These are phyloP conservation scores for Hirtodrosophila alboralis DNA, from an alignment of 2,888 invertebrate species.

Conservation along the genomic window DNA sequence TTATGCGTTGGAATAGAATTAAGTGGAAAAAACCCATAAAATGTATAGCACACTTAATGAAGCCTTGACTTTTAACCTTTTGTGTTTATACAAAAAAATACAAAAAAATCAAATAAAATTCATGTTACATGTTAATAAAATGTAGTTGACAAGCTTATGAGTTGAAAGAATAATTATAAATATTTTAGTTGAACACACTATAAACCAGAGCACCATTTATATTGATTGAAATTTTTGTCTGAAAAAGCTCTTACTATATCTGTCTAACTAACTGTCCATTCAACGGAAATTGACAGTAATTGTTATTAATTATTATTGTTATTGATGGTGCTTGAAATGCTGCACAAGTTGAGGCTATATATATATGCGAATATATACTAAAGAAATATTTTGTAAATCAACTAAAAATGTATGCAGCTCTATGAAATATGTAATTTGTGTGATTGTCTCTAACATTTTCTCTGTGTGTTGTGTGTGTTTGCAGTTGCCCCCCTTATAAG, in stretches of 20 bases:
- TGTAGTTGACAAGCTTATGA: conserved; percentile 2
- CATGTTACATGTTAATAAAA: conserved; percentile 40
- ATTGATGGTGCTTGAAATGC: conserved; percentile 71
- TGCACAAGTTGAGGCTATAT: conserved; percentile 33
- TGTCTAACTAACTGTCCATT: neutral
- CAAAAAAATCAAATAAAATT: neutral
- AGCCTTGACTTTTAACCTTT: conserved; percentile 51
- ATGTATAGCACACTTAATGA: conserved; percentile 35
- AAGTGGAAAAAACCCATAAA: conserved; percentile 9
- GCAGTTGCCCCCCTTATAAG: neutral
- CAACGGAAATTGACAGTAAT: conserved; percentile 60
- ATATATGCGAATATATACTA: neutral
- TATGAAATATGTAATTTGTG: conserved; percentile 54
- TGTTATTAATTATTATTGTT: conserved; percentile 79
- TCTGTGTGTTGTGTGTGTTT: conserved; percentile 1
- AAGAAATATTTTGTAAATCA: conserved; percentile 27
- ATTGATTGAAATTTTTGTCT: conserved; percentile 59
- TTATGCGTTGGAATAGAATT: no score
- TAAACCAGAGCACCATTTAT: conserved; percentile 31
- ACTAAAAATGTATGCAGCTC: conserved; percentile 43
- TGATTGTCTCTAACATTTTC: no score
- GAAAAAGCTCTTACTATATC: conserved; percentile 9
- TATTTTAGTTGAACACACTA: conserved; percentile 9
- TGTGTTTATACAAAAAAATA: neutral
- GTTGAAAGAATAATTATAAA: conserved; percentile 3